Percentiles rank a stretch among this genome's conserved stretches.
Conservation (phyloP, 2,797 vertebrate genomes). For the Gallinago solitaria region DNA sequence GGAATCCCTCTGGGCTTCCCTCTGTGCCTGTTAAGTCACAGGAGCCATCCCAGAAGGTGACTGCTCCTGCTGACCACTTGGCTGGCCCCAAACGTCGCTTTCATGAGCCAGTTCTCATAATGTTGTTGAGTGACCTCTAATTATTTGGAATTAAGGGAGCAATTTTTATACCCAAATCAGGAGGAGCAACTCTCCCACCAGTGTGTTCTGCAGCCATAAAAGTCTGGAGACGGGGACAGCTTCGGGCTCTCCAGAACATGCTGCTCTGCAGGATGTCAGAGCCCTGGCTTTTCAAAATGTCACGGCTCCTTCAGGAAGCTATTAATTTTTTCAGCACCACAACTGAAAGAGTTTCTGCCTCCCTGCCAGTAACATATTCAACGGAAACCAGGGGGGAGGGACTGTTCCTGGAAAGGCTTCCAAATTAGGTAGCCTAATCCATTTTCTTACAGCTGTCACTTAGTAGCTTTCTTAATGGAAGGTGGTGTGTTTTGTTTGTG, state of each 20-base stretch:
- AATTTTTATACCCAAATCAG: neutral
- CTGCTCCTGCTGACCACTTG: neutral
- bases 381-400: neutral
- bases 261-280: neutral
- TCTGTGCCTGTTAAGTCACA: neutral
- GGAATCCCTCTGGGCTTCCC: neutral
- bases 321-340: neutral
- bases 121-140: neutral
- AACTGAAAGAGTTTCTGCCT: constrained; percentile 32
- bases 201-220: neutral
- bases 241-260: neutral
- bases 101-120: neutral
- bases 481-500: neutral
- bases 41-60: neutral
- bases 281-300: constrained; percentile 41
- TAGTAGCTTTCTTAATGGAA: constrained; percentile 17
- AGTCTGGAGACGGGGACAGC: neutral
- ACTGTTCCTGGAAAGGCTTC: constrained; percentile 17
- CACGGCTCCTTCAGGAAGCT: neutral
- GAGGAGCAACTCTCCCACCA: neutral
- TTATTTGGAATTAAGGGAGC: neutral
- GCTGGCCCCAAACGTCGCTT: neutral
- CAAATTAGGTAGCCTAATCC: neutral
- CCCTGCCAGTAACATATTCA: neutral
- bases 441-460: constrained; percentile 17